Evolutionary conservation across 2,113 vertebrate genomes (phyloP), one percentile per base, ranked within the genome.

Genomic region (Equus quagga): DNA sequence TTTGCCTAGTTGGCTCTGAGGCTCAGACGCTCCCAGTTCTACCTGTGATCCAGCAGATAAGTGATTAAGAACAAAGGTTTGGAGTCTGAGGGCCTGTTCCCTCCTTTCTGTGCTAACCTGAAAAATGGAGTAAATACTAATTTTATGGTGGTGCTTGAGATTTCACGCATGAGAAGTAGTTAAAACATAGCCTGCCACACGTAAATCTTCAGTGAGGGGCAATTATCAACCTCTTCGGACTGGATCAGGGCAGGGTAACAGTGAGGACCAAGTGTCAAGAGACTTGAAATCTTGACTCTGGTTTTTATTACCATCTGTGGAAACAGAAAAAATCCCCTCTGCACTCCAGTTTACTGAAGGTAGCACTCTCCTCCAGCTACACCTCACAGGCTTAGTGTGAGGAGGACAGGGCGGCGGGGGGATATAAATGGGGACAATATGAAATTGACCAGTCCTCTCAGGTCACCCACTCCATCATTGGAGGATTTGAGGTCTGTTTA

Each of bases 101-200:
- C 62, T 23, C 12, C 83, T 94, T 41, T 75, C 62, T 44, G n/a
- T 33, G n/a, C 70, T 93, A 67, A 82, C 65, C 82, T 70, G 78
- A 76, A 86, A 92, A 96, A 89, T 46, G 41, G 72, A 91, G 67
- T 46, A 65, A 85, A 92, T 76, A 60, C 87, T 89, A 78, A 75
- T 91, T 96, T 96, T 93, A 95, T 81, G 79, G 91, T 91, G 80
- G 54, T 79, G 44, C 72, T 58, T 86, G 73, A 58, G 82, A 78
- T 91, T 98, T 97, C 83, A 97, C 46, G 64, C 73, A 83, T 60
- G 73, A 73, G 73, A 64, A 93, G 62, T 51, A 92, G 69, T 95
- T 54, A 93, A 94, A 92, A 92, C 93, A 28, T 65, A 1, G 13
- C 82, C 78, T 33, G 41, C 26, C n/a, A 75, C 70, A 94, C 67